Conservation (phyloP, 1,140 invertebrate genomes). For the Drosophila oshimai region DNA sequence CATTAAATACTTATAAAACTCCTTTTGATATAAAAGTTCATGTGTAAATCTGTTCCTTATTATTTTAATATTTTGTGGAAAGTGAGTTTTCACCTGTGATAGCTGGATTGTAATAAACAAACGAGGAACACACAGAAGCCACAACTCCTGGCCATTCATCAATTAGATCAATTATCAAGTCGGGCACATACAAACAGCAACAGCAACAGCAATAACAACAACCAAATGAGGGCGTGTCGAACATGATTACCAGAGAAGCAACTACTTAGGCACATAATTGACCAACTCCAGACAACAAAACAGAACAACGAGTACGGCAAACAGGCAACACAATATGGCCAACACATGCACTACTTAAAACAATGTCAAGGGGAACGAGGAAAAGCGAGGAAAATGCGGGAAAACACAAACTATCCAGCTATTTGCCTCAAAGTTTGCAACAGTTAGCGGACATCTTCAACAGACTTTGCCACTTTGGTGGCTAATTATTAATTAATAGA, state of each 20-base stretch:
- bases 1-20: no score
- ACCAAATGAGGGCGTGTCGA: neutral
- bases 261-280: conserved; percentile 33
- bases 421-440: conserved; percentile 27
- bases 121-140: no score
- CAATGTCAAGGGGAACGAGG: neutral
- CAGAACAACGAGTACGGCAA: conserved; percentile 22
- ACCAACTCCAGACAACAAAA: conserved; percentile 36
- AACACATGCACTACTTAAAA: conserved; percentile 24
- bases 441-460: conserved; percentile 29
- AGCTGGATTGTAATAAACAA: neutral
- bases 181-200: neutral
- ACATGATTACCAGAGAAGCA: conserved; percentile 20
- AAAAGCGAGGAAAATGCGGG: neutral
- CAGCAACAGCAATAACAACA: conserved; percentile 5
- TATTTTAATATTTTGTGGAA: no score
- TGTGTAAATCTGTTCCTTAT: no score
- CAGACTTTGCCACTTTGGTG: conserved; percentile 17
- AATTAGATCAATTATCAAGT: conserved; percentile 25
- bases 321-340: conserved; percentile 17
- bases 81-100: no score
- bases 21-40: no score
- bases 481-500: conserved; percentile 26
- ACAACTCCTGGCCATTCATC: neutral
- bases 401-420: conserved; percentile 26